Conservation (phyloP, 2,888 invertebrate genomes). For the Plagodis pulveraria region DNA sequence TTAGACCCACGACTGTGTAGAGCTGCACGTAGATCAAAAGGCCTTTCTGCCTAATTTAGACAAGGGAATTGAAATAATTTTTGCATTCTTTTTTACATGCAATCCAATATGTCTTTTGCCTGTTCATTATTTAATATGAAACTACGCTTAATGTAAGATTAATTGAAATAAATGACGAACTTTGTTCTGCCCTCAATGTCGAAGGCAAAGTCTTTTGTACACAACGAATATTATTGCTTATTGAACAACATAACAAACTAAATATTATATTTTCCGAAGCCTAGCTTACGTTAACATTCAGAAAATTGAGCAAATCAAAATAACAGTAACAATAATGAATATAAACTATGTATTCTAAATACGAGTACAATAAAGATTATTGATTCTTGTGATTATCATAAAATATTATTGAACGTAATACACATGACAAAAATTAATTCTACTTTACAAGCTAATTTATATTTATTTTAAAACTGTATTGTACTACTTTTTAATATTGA, state of each 20-base stretch:
- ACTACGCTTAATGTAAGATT: neutral
- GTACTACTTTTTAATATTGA: slow-evolving; percentile 73
- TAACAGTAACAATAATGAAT: slow-evolving; percentile 78
- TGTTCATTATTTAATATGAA: neutral
- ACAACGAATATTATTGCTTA: slow-evolving; percentile 49
- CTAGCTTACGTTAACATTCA: slow-evolving; percentile 77
- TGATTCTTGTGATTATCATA: slow-evolving; percentile 61
- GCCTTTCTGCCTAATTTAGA: too few species aligned
- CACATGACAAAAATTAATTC: slow-evolving; percentile 63
- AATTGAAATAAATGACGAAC: slow-evolving; percentile 8
- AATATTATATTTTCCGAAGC: slow-evolving; percentile 59
- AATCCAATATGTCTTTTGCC: neutral
- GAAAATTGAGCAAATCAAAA: slow-evolving; percentile 83
- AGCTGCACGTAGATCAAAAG: too few species aligned
- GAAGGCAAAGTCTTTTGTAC: slow-evolving; percentile 30
- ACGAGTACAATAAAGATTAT: slow-evolving; percentile 72
- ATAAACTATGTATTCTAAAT: slow-evolving; percentile 64
- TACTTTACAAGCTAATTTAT: slow-evolving; percentile 54
- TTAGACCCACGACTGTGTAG: too few species aligned
- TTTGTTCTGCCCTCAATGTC: slow-evolving; percentile 31
- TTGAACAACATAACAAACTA: slow-evolving; percentile 63
- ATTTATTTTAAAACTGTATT: slow-evolving; percentile 70
- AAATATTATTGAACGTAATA: slow-evolving; percentile 63
- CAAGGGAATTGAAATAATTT: too few species aligned
- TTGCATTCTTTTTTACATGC: neutral